Evolutionary conservation across 2,888 invertebrate genomes (phyloP), one percentile per base, ranked within the genome.

Genomic region (Poecilobothrus nobilitatus): DNA sequence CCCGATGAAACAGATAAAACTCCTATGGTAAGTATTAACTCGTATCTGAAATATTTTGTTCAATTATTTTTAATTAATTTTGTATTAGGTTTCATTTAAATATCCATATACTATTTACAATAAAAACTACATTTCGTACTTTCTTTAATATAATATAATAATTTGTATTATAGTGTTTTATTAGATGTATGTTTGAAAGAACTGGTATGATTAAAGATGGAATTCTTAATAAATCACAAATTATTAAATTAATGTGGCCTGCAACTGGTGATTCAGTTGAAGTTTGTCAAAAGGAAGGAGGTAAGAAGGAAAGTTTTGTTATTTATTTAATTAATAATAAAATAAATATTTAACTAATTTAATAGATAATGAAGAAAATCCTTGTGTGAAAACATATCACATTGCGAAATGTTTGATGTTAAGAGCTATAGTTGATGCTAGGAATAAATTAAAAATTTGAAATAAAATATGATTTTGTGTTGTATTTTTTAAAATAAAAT

Each of bases 1-100:
- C 83, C 84, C 0, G 85, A 87, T 71, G 85, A 86, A 76, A 83
- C 81, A 6, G 85, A 86, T 66, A 83, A 77, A 75, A 85, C 85
- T 1, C 85, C 86, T 10, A 86, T 85, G 83, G 87, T 86, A 79
- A 75, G 4, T 20, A 66, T 63, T 63, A 6, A 4, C 20, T 21
- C 37, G 34, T 44, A 15, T 64, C 9, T 65, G 34, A 65, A 15
- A 34, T 34, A 34, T 62, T 37, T 37, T 21, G 67, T 27, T 18
- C n/a, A n/a, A 44, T 61, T 27, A 44, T 12, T 63, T 2, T 21
- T 22, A n/a, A n/a, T n/a, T n/a, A n/a, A 63, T 22, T n/a, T 65
- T 65, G 20, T 37, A 22, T 15, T 61, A 20, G 21, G n/a, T 61
- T 10, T 9, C 66, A 33, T 33, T 18, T 20, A 65, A 44, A 20